A percentile compares a stretch with the other conserved stretches of the same genome.
These are phyloP conservation scores for Tetranychus piercei DNA, from an alignment of 2,888 invertebrate genomes.

Conservation along the genomic window DNA sequence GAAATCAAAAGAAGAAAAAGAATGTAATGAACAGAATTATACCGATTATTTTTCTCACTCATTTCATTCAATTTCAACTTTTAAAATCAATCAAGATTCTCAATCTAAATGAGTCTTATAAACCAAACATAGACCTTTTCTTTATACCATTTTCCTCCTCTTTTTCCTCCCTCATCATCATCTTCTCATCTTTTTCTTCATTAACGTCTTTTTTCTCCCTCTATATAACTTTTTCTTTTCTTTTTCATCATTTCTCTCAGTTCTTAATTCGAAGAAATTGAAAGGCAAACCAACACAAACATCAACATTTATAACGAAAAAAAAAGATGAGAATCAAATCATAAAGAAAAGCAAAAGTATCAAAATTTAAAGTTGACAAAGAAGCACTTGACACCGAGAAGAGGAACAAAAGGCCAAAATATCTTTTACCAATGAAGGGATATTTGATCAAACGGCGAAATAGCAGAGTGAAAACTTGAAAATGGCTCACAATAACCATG, in stretches of 20 bases:
- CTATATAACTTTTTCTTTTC: neutral
- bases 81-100: conserved; percentile 1
- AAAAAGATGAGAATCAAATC: neutral
- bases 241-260: neutral
- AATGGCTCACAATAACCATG: too few relatives aligned
- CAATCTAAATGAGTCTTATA: neutral
- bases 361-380: neutral
- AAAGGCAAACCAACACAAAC: neutral
- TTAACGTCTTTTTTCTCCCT: neutral
- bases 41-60: neutral
- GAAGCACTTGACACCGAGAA: too few relatives aligned
- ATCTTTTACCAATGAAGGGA: too few relatives aligned
- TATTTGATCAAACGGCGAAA: too few relatives aligned
- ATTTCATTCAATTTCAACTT: neutral
- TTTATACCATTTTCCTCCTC: neutral
- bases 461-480: too few relatives aligned
- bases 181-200: neutral
- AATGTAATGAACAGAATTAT: neutral
- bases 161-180: neutral
- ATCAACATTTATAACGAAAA: neutral
- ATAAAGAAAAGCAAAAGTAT: neutral
- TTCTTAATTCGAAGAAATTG: neutral
- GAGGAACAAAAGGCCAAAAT: too few relatives aligned
- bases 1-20: conserved; percentile 3
- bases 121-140: neutral